phyloP scores from a whole-genome alignment of 2,113 vertebrate genomes.

The Tretioscincus oriximinensis region DNA sequence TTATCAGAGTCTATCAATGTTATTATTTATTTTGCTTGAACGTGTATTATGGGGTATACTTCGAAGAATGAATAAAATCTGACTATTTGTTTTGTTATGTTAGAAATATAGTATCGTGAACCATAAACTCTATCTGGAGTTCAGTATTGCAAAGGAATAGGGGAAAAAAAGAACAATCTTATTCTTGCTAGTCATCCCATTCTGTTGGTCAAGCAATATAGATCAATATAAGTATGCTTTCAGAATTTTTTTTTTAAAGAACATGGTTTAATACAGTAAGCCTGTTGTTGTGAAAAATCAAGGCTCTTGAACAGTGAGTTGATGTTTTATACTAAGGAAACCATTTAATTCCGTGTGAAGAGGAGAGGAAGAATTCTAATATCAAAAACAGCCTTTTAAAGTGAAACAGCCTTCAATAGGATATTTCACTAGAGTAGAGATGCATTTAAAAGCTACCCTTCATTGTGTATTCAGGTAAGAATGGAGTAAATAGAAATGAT shows the following conservation, averaged over 20 bases:
- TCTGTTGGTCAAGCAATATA: conserved; percentile 73
- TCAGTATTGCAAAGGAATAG: conserved; percentile 45
- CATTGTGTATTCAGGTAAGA: conserved; percentile 78
- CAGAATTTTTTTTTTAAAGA: conserved; percentile 72
- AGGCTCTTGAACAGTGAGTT: conserved; percentile 72
- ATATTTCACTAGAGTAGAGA: conserved; percentile 69
- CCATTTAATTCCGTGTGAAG: conserved; percentile 72
- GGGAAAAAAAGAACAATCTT: conserved; percentile 55
- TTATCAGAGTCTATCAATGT: conserved; percentile 47
- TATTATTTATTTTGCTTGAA: conserved; percentile 41
- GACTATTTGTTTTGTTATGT: conserved; percentile 25
- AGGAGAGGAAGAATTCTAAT: conserved; percentile 67
- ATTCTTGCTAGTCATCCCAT: conserved; percentile 65
- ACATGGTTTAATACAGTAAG: conserved; percentile 70
- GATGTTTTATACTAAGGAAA: conserved; percentile 74
- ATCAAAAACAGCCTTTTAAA: conserved; percentile 75
- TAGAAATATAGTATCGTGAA: conserved; percentile 45
- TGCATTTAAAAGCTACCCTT: conserved; percentile 72
- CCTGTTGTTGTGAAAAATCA: conserved; percentile 68
- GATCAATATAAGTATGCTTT: conserved; percentile 74
- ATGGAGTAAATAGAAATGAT: conserved; percentile 78
- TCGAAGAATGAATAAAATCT: conserved; percentile 32
- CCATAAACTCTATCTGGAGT: conserved; percentile 64
- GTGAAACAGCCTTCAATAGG: conserved; percentile 70
- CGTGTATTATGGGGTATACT: conserved; percentile 8